Percentiles rank a stretch among this genome's conserved stretches.
These are phyloP conservation scores for Entomyzon cyanotis DNA, from an alignment of 2,113 vertebrate species.

Conservation along the genomic window DNA sequence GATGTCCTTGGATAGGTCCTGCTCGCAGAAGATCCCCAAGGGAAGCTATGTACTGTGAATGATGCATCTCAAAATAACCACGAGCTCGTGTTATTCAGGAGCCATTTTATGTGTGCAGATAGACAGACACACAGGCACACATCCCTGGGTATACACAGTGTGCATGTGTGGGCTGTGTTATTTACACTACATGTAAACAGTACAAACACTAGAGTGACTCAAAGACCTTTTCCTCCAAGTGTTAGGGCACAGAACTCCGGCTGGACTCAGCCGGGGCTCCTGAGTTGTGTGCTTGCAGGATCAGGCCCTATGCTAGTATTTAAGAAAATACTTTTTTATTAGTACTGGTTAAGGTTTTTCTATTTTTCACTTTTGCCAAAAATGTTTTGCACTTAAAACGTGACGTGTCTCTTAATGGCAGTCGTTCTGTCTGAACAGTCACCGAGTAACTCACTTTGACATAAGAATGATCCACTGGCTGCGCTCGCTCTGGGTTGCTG, in stretches of 20 bases:
- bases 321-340: conserved; percentile 75
- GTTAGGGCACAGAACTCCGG: neutral
- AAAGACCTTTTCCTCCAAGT: conserved; percentile 27
- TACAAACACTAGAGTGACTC: conserved; percentile 27
- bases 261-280: neutral
- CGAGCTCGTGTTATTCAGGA: conserved; percentile 37
- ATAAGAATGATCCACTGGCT: neutral
- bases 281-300: conserved; percentile 34
- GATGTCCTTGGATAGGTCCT: conserved; percentile 30
- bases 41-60: conserved; percentile 50
- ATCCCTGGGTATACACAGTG: neutral
- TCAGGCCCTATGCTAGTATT: conserved; percentile 54
- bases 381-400: conserved; percentile 79
- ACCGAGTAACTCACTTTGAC: neutral
- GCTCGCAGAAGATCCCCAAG: neutral
- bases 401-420: conserved; percentile 60
- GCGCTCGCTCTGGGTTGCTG: neutral
- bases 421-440: neutral
- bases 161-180: neutral
- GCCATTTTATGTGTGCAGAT: conserved; percentile 32
- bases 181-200: conserved; percentile 31
- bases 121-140: neutral
- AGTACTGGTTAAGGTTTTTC: conserved; percentile 79
- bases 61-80: conserved; percentile 17
- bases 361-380: conserved; percentile 89